These are phyloP conservation scores for Idris sp. DNA, from an alignment of 1,140 invertebrate species.

Conservation along the genomic window DNA sequence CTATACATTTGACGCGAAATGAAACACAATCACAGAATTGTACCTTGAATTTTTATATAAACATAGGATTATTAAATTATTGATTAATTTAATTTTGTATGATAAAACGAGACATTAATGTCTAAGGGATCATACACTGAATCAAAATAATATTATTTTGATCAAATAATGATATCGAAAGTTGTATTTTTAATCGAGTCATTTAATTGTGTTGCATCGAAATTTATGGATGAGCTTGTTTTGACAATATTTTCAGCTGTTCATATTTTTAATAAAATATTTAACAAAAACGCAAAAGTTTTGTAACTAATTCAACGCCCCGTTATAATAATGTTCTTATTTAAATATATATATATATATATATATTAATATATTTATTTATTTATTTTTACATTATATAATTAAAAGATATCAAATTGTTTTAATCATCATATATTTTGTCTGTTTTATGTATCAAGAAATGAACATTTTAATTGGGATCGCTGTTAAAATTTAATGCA, in stretches of 20 bases:
- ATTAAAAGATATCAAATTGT: too few relatives aligned
- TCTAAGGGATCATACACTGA: constrained; percentile 30
- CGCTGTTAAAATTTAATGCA: too few relatives aligned
- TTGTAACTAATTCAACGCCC: too few relatives aligned
- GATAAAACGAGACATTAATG: constrained; percentile 18
- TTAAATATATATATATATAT: too few relatives aligned
- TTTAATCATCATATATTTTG: too few relatives aligned
- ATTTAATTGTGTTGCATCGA: constrained; percentile 58
- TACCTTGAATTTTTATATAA: constrained; percentile 56
- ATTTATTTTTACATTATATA: too few relatives aligned
- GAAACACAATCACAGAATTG: constrained; percentile 39
- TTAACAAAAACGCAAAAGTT: constrained; percentile 58
- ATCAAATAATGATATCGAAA: constrained; percentile 47
- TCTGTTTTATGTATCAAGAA: too few relatives aligned
- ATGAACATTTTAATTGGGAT: too few relatives aligned
- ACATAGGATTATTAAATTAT: constrained; percentile 55
- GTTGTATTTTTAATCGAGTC: constrained; percentile 60
- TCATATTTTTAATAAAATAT: constrained; percentile 60
- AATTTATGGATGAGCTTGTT: constrained; percentile 57
- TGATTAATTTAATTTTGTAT: constrained; percentile 55
- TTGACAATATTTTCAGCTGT: constrained; percentile 62
- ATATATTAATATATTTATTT: too few relatives aligned
- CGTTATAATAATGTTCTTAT: too few relatives aligned
- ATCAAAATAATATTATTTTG: constrained; percentile 57
- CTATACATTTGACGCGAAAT: constrained; percentile 36